Evolutionary conservation across 2,888 invertebrate species (phyloP), one percentile per base, ranked within the genome.

Genomic region (Dorcus hopei): DNA sequence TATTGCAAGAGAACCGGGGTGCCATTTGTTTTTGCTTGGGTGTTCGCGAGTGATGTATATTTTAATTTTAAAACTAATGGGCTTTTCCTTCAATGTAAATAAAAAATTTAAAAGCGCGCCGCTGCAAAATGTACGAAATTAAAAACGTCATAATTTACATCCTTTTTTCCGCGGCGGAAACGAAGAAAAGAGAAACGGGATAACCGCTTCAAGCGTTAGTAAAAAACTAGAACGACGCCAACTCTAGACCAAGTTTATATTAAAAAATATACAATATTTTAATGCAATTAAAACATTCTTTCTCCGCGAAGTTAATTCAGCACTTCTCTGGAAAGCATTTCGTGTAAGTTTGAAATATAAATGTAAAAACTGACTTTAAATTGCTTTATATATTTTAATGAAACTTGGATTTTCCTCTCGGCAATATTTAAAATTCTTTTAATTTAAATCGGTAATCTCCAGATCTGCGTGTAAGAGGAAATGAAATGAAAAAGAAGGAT

Each of bases 11-110:
- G 66, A 73, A 72, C 73, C 71, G 70, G 69, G 70, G 70, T 65
- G 72, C 75, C 74, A 71, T 75, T 75, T 73, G 73, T 74, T 74
- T 74, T 74, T 75, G 72, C 73, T 73, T 74, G 70, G 71, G 74
- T 71, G 72, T 72, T 56, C 55, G 58, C 64, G 70, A 72, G 74
- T 77, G 76, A 76, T 77, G 77, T 77, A 77, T 77, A 77, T 77
- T 77, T 77, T 77, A 76, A 77, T 77, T 77, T 77, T 73, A 74
- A 74, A 76, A 76, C 75, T 77, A 77, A 76, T 75, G 75, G 74
- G 68, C 68, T 70, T 71, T 72, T 70, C 72, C 72, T 72, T 68
- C 72, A 70, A 73, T 74, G 73, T 72, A 71, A 74, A 74, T 74
- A 74, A 73, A 74, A 75, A 74, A 74, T 70, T 72, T 69, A 70